A percentile compares a stretch with the other conserved stretches of the same genome.
These are phyloP conservation scores for Listronotus bonariensis DNA, from an alignment of 1,140 invertebrate genomes.

Conservation along the genomic window DNA sequence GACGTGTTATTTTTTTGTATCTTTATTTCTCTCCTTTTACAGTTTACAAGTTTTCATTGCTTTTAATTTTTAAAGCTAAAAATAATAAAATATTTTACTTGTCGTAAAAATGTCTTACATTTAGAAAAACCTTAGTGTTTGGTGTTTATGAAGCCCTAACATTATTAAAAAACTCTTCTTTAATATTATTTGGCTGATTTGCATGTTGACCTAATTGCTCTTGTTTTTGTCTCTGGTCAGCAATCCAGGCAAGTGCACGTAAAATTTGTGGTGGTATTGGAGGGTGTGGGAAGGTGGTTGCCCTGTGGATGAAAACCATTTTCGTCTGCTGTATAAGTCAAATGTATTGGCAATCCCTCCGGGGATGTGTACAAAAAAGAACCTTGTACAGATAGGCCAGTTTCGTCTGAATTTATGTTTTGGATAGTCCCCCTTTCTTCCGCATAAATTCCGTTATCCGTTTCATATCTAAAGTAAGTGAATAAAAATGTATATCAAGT, in stretches of 20 bases:
- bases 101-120: too few relatives aligned
- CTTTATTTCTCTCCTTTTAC: too few relatives aligned
- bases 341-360: slow-evolving; percentile 73
- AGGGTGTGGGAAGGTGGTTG: slow-evolving; percentile 71
- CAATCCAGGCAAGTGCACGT: slow-evolving; percentile 70
- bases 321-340: slow-evolving; percentile 79
- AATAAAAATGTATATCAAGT: too few relatives aligned
- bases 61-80: too few relatives aligned
- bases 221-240: slow-evolving; percentile 19
- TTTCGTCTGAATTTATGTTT: slow-evolving; percentile 34
- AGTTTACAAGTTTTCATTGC: too few relatives aligned
- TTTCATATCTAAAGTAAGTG: slow-evolving; percentile 67
- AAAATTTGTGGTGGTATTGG: slow-evolving; percentile 78
- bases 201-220: not conserved
- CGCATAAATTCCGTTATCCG: slow-evolving; percentile 69
- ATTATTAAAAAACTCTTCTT: slow-evolving; percentile 13
- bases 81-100: too few relatives aligned
- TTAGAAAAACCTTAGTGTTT: too few relatives aligned
- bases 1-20: too few relatives aligned
- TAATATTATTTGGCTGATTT: not conserved
- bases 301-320: slow-evolving; percentile 74
- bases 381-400: slow-evolving; percentile 67
- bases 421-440: slow-evolving; percentile 66
- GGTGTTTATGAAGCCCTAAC: not conserved
- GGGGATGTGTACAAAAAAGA: slow-evolving; percentile 79